Evolutionary conservation across 2,797 vertebrate species (phyloP), one percentile per base, ranked within the genome.

Genomic region (Tragopan temminckii): DNA sequence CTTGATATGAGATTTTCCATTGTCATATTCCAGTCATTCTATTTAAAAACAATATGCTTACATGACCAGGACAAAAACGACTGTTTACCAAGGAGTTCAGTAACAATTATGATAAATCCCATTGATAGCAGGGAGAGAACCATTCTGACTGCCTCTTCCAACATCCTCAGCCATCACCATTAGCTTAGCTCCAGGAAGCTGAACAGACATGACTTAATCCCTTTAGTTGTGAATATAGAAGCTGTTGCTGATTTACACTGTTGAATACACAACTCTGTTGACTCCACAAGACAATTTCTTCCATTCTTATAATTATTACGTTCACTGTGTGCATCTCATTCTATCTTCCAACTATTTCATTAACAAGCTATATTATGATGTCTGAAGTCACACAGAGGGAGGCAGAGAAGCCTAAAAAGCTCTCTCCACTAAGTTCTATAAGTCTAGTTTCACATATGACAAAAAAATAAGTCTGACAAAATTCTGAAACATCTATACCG

Each of bases 291-390:
- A 45, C 13, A 89, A 85, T 46, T 70, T 58, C 58, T 35, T 75
- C 69, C n/a, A 75, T 71, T 93, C 69, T 80, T 83, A 2, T 10
- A 89, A 64, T 50, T 58, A 53, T 68, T 53, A 69, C 35, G 48
- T 57, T 86, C 63, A 52, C 52, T 31, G 62, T 40, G 45, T 71
- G n/a, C n/a, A 43, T 75, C 33, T 70, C 63, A 33, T 83, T 85
- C 35, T 66, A 33, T 62, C 71, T 85, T 78, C 74, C 36, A 16
- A 45, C 53, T 75, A 78, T 87, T 87, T 82, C 80, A 94, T 89
- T 88, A 93, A 83, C 35, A 88, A 64, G 29, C n/a, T 71, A 3
- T 43, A 70, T 61, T 64, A 52, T 14, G 21, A 87, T 62, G 31
- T 29, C 69, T 53, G 48, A 92, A 87, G n/a, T 80, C 42, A 80